Evolutionary conservation across 2,113 vertebrate genomes (phyloP), one percentile per base, ranked within the genome.

Genomic region (Maccullochella peelii): DNA sequence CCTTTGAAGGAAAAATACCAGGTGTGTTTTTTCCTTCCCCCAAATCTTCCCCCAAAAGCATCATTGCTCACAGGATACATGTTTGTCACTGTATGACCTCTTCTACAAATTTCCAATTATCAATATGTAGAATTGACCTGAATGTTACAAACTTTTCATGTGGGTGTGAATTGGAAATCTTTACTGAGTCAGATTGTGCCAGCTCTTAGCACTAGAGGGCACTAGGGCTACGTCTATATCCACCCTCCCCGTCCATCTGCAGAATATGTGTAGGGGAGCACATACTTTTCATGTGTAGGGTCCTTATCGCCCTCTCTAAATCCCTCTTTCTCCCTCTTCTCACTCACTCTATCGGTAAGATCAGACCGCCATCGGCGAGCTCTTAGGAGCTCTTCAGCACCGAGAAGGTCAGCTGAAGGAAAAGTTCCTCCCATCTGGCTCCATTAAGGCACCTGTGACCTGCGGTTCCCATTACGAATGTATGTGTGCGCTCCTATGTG

Each of bases 131-230:
- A 79, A 73, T 42, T n/a, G 4, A 72, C 25, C n/a, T 66, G 12
- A 54, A 47, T 47, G 20, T 69, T 54, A 30, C 18, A 36, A 72
- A 74, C 66, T 70, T 79, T 69, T 8, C 6, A 63, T 59, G 62
- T 49, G 12, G 50, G 42, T 50, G 36, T 74, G 73, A 77, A 69
- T 70, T 4, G 36, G 16, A 72, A 40, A 44, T 71, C 14, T 42
- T 42, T 71, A 30, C 30, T 25, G 2, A 74, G 23, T 27, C 36
- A 70, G 54, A 57, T 25, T 83, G 59, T 69, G 55, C 86, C 70
- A 59, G 68, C 21, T 83, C 25, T 73, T 21, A 78, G 73, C 95
- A 95, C 94, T 94, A 95, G 95, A 95, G 95, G 95, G 94, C 95
- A 95, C 93, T 95, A 86, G 88, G 87, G 89, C 87, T 93, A 68